These are phyloP conservation scores for Erethizon dorsatum DNA, from an alignment of 2,797 vertebrate species.

Conservation along the genomic window DNA sequence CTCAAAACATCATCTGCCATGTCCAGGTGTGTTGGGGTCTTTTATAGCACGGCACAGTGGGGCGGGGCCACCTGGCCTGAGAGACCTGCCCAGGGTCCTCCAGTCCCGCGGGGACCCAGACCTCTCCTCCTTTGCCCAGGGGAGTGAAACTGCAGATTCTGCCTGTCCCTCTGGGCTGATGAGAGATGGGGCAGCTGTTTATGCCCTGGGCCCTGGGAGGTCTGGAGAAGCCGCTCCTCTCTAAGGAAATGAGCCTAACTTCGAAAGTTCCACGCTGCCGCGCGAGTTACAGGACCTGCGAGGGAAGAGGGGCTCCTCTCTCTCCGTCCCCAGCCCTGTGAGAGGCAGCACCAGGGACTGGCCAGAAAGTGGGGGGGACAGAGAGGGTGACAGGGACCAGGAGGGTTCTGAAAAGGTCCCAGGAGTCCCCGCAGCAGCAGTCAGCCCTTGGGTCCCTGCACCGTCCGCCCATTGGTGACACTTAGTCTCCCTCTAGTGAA, in stretches of 20 bases:
- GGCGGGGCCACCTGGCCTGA: too few species aligned
- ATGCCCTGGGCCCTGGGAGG: background rate
- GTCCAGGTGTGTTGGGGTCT: background rate
- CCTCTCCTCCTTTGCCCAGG: background rate
- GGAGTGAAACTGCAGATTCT: background rate
- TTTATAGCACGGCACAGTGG: background rate
- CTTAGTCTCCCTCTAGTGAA: background rate
- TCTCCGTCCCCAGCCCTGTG: background rate
- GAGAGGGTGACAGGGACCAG: background rate
- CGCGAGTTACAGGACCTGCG: too few species aligned
- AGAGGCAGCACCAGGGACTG: background rate
- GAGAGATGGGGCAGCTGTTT: background rate
- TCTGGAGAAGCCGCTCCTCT: background rate
- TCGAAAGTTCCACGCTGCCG: background rate
- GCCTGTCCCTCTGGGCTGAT: background rate
- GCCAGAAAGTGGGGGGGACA: background rate
- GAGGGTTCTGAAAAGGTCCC: background rate
- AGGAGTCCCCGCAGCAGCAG: background rate
- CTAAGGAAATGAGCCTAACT: background rate
- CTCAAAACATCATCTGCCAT: background rate
- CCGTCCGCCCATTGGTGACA: background rate
- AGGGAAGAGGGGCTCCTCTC: background rate
- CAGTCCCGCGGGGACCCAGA: background rate
- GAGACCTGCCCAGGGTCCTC: background rate
- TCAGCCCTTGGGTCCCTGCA: background rate